Percentiles rank a stretch among this genome's conserved stretches.
Evolutionary conservation across 2,888 invertebrate species (phyloP).

Genomic region (Caenorhabditis panamensis): DNA sequence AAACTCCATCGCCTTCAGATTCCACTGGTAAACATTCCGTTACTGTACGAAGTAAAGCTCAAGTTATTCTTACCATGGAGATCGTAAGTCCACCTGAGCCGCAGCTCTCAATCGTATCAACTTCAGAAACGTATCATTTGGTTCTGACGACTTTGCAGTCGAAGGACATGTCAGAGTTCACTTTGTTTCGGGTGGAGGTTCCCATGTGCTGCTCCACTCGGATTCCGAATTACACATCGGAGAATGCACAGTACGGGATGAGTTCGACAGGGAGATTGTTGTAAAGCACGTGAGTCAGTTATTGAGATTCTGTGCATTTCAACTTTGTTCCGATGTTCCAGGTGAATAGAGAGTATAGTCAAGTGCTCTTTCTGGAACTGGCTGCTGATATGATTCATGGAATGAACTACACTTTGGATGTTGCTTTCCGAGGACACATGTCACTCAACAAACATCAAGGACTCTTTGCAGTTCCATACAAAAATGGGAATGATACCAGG

Average conservation of each 20-base stretch:
- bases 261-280: slow-evolving; percentile 55
- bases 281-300: slow-evolving; percentile 57
- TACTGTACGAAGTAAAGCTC: slow-evolving; percentile 62
- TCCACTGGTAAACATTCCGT: slow-evolving; percentile 65
- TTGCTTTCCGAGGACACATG: slow-evolving; percentile 46
- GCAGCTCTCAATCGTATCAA: neutral
- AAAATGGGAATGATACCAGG: slow-evolving; percentile 32
- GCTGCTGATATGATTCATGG: slow-evolving; percentile 53
- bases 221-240: slow-evolving; percentile 64
- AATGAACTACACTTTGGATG: slow-evolving; percentile 58
- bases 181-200: slow-evolving; percentile 61
- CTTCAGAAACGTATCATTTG: slow-evolving; percentile 65
- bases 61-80: slow-evolving; percentile 68
- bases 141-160: slow-evolving; percentile 66
- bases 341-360: slow-evolving; percentile 43
- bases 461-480: slow-evolving; percentile 48
- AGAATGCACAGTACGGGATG: slow-evolving; percentile 60
- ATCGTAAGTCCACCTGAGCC: slow-evolving; percentile 39
- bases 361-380: slow-evolving; percentile 49
- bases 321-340: slow-evolving; percentile 8
- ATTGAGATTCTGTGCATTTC: neutral
- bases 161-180: slow-evolving; percentile 64
- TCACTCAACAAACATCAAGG: slow-evolving; percentile 25
- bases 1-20: slow-evolving; percentile 62
- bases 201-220: slow-evolving; percentile 52